Conservation (phyloP, 2,797 vertebrate species). For the Crocidura indochinensis region DNA sequence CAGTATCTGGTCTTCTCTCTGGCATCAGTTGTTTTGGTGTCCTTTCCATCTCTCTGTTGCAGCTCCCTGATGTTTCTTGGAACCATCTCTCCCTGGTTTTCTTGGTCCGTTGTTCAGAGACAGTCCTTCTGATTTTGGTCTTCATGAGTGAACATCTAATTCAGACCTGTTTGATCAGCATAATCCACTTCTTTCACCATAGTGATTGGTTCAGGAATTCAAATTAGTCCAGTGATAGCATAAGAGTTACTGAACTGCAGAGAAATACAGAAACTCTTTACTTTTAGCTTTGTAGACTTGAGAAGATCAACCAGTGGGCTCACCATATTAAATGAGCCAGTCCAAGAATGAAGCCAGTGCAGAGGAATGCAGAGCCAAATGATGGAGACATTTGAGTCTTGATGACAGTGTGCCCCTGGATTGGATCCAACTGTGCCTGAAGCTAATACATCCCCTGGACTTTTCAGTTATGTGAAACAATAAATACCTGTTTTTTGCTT, state of each 20-base stretch:
- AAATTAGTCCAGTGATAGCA: conserved; percentile 60
- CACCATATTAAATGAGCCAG: conserved; percentile 68
- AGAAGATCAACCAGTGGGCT: conserved; percentile 68
- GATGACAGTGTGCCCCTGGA: conserved; percentile 80
- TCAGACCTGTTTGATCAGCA: conserved; percentile 61
- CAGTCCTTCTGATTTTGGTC: conserved; percentile 25
- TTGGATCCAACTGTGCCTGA: conserved; percentile 85
- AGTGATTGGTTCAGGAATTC: conserved; percentile 68
- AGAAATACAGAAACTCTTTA: conserved; percentile 64
- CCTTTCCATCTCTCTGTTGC: conserved; percentile 55
- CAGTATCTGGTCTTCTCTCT: conserved; percentile 33
- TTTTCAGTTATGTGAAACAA: conserved; percentile 85
- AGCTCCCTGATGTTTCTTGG: conserved; percentile 65
- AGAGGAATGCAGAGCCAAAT: conserved; percentile 79
- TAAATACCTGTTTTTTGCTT: conserved; percentile 84
- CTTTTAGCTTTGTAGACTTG: conserved; percentile 68
- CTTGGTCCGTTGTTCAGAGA: conserved; percentile 52
- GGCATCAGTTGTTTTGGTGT: conserved; percentile 55
- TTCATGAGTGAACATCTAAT: conserved; percentile 54
- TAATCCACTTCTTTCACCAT: conserved; percentile 63
- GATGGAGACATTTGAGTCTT: conserved; percentile 81
- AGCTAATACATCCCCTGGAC: conserved; percentile 83
- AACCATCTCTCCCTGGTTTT: conserved; percentile 45
- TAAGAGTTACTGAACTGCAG: conserved; percentile 53
- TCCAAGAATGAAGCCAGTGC: conserved; percentile 76